A percentile compares a stretch with the other conserved stretches of the same genome.
Evolutionary conservation across 1,140 invertebrate genomes (phyloP).

Genomic region (Diabrotica virgifera): DNA sequence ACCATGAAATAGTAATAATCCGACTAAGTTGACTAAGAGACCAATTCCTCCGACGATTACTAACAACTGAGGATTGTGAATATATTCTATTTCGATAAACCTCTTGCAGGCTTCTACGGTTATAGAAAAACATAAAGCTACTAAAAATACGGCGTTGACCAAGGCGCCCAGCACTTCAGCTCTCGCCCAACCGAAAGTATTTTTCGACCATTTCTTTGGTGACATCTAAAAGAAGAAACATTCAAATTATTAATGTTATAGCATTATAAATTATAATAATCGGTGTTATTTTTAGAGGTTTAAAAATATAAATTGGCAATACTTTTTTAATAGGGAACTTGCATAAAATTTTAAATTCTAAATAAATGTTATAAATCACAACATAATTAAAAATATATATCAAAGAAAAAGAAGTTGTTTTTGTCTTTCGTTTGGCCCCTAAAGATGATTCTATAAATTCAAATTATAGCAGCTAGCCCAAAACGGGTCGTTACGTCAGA

Average conservation of each 20-base stretch:
- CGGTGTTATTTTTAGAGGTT: too few species aligned
- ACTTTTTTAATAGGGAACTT: too few species aligned
- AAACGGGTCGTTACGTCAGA: too few species aligned
- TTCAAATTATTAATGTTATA: conserved; percentile 6
- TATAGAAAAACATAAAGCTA: conserved; percentile 91
- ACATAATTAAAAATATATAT: too few species aligned
- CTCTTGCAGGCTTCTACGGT: conserved; percentile 86
- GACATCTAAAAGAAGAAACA: conserved; percentile 70
- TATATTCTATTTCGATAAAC: conserved; percentile 80
- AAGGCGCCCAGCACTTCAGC: conserved; percentile 92
- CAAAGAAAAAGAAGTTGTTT: too few species aligned
- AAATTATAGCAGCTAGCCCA: too few species aligned
- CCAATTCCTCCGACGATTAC: conserved; percentile 76
- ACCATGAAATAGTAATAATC: conserved; percentile 81
- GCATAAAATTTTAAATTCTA: too few species aligned
- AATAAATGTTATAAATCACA: too few species aligned
- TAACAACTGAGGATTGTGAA: conserved; percentile 75
- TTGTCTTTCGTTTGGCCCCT: too few species aligned
- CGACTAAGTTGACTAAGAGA: conserved; percentile 79
- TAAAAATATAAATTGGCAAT: too few species aligned
- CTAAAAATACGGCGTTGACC: conserved; percentile 88
- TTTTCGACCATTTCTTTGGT: conserved; percentile 92
- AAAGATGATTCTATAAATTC: too few species aligned
- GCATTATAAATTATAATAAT: too few species aligned
- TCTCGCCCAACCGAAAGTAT: conserved; percentile 92